Percentiles rank a stretch among this genome's conserved stretches.
Evolutionary conservation across 1,140 invertebrate genomes (phyloP).

Genomic region (Zaprionus taronus): DNA sequence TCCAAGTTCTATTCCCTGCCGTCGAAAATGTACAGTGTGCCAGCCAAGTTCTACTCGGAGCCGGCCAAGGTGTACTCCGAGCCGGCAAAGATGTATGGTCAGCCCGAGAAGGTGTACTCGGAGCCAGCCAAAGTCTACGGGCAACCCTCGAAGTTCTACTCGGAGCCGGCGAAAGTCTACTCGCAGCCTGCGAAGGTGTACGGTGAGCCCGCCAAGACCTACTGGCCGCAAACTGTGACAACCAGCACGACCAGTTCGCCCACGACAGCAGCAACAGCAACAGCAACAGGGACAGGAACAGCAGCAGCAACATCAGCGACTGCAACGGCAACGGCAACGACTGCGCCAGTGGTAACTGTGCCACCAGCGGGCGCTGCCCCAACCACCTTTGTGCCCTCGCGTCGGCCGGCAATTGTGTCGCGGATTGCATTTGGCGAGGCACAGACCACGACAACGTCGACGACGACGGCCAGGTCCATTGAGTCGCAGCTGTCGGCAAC

Average conservation of each 20-base stretch:
- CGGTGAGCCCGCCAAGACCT: constrained; percentile 85
- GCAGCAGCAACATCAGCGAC: constrained; percentile 23
- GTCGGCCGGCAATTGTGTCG: constrained; percentile 84
- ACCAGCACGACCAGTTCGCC: constrained; percentile 25
- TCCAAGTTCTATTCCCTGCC: constrained; percentile 85
- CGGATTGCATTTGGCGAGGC: constrained; percentile 83
- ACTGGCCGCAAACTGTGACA: constrained; percentile 79
- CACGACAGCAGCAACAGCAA: constrained; percentile 9
- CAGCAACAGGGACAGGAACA: neutral
- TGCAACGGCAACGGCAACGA: constrained; percentile 9
- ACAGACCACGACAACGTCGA: constrained; percentile 70
- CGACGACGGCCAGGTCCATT: constrained; percentile 40
- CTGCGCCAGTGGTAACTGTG: constrained; percentile 47
- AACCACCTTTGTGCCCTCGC: constrained; percentile 71
- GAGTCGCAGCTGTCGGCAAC: constrained; percentile 29
- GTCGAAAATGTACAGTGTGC: constrained; percentile 86
- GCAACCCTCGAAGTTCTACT: constrained; percentile 87
- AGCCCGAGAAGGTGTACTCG: constrained; percentile 85
- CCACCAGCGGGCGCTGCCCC: constrained; percentile 53
- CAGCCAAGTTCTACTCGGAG: constrained; percentile 87
- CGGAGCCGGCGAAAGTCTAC: constrained; percentile 87
- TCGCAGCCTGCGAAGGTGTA: constrained; percentile 88
- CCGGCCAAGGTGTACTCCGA: constrained; percentile 88
- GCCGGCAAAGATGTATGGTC: constrained; percentile 87
- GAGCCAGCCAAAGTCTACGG: constrained; percentile 85